These are phyloP conservation scores for Ecliptopera silaceata DNA, from an alignment of 2,888 invertebrate species.

Conservation along the genomic window DNA sequence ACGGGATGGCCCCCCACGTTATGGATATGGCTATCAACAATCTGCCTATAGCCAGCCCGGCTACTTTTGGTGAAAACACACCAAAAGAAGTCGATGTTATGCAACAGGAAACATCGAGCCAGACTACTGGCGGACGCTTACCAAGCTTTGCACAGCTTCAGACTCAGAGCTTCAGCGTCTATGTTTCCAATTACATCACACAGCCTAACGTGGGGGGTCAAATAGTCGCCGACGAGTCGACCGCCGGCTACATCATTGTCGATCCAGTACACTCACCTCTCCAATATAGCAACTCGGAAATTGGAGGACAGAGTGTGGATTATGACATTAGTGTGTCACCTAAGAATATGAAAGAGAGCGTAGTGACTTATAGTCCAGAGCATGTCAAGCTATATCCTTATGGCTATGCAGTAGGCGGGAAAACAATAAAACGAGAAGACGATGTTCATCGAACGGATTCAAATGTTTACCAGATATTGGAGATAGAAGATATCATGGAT, in stretches of 20 bases:
- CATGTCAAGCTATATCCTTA: constrained; percentile 66
- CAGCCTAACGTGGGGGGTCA: constrained; percentile 91
- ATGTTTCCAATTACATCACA: constrained; percentile 83
- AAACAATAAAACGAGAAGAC: constrained; percentile 71
- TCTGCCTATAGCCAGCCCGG: constrained; percentile 88
- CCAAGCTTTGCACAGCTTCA: constrained; percentile 87
- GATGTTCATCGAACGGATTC: constrained; percentile 58
- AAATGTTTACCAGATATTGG: constrained; percentile 68
- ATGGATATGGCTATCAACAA: constrained; percentile 88
- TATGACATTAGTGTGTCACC: constrained; percentile 70
- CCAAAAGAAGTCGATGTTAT: constrained; percentile 76
- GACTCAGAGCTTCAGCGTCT: constrained; percentile 81
- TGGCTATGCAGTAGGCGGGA: constrained; percentile 67
- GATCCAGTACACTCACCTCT: constrained; percentile 68
- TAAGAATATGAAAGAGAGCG: constrained; percentile 63
- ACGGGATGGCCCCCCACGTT: constrained; percentile 94
- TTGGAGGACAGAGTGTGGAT: constrained; percentile 62
- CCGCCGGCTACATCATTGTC: constrained; percentile 75
- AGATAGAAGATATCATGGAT: constrained; percentile 78
- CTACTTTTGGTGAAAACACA: constrained; percentile 91
- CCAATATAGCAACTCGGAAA: constrained; percentile 65
- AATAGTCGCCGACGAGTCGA: constrained; percentile 80
- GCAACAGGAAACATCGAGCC: constrained; percentile 73
- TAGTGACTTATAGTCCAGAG: constrained; percentile 64
- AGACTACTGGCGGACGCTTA: constrained; percentile 77